Evolutionary conservation across 1,140 invertebrate species (phyloP).

Genomic region (Philaenus spumarius): DNA sequence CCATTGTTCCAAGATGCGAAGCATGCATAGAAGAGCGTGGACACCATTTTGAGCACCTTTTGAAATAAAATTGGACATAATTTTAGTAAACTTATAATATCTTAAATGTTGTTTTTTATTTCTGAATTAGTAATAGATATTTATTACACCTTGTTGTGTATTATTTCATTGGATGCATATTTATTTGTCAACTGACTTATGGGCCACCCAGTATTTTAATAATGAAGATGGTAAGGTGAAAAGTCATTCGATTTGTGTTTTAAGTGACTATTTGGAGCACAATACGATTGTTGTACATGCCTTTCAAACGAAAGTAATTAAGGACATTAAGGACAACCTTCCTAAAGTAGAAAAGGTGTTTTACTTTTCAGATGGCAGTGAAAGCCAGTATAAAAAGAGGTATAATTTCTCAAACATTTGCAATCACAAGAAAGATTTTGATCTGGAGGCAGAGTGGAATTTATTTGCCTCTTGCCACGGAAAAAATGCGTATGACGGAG

Average conservation of each 20-base stretch:
- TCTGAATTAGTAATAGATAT: no score
- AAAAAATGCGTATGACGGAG: slow-evolving; percentile 6
- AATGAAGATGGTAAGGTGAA: slow-evolving; percentile 7
- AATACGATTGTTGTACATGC: slow-evolving; percentile 22
- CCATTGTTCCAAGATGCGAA: no score
- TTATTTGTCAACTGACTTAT: no score
- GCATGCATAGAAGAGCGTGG: no score
- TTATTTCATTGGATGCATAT: no score
- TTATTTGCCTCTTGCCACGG: slow-evolving; percentile 30
- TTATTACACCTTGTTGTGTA: no score
- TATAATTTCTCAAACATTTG: slow-evolving; percentile 35
- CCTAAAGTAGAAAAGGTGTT: no score
- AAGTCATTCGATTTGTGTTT: slow-evolving; percentile 16
- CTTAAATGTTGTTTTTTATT: no score
- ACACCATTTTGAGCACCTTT: no score
- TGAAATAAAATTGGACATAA: no score
- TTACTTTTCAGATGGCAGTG: slow-evolving; percentile 33
- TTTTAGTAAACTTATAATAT: no score
- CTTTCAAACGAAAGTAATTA: slow-evolving; percentile 17
- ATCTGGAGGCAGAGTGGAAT: slow-evolving; percentile 32
- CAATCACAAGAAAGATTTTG: slow-evolving; percentile 33
- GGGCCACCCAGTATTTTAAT: no score
- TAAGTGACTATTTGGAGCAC: slow-evolving; percentile 24
- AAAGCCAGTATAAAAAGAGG: slow-evolving; percentile 35
- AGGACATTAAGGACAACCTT: slow-evolving; percentile 8